Percentiles rank a stretch among this genome's conserved stretches.
Conservation (phyloP, 2,888 invertebrate genomes). For the Sarcophaga variegata region DNA sequence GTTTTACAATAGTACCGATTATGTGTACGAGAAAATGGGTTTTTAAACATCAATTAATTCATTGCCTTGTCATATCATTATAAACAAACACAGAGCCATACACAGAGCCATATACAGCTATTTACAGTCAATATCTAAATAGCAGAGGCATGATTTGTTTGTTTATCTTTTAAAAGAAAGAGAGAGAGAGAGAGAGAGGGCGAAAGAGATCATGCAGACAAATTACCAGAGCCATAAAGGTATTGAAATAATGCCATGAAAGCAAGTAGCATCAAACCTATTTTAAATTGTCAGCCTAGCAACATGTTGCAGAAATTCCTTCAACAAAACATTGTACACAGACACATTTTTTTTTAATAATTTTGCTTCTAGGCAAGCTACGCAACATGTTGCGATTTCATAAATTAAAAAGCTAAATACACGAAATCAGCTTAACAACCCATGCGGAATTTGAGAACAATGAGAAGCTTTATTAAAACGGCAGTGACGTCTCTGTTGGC, state of each 20-base stretch:
- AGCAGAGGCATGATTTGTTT: slow-evolving; percentile 47
- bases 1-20: slow-evolving; percentile 39
- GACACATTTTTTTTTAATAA: background rate
- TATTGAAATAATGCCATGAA: background rate
- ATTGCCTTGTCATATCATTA: slow-evolving; percentile 7
- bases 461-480: too few species aligned
- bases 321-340: too few species aligned
- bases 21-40: slow-evolving; percentile 28
- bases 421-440: too few species aligned
- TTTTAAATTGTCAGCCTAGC: background rate
- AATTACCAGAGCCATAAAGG: background rate
- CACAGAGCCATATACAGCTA: background rate
- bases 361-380: background rate
- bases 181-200: background rate
- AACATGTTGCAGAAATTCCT: background rate
- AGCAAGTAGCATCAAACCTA: background rate
- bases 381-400: background rate
- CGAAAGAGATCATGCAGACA: background rate
- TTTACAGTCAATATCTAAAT: slow-evolving; percentile 16
- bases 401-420: too few species aligned
- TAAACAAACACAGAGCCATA: slow-evolving; percentile 17
- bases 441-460: too few species aligned
- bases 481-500: too few species aligned
- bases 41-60: slow-evolving; percentile 67
- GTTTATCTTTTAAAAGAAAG: slow-evolving; percentile 49